Evolutionary conservation across 2,113 vertebrate species (phyloP), one percentile per base, ranked within the genome.

Genomic region (Thryonomys swinderianus): DNA sequence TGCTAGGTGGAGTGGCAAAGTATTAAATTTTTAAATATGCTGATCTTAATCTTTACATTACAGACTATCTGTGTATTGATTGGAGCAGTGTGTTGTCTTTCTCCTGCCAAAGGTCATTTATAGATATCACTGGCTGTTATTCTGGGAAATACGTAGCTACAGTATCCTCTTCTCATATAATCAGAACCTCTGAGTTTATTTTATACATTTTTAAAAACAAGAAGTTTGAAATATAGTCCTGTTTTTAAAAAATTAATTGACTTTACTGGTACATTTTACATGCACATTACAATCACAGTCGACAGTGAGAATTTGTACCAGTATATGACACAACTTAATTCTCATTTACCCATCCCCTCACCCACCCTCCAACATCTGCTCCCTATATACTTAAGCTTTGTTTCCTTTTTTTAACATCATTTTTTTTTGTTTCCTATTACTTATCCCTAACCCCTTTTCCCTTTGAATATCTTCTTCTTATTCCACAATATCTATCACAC

Each of bases 1-100:
- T 98, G 98, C 93, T 98, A 93, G 97, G 98, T 90, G 85, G 91
- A 98, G 95, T 97, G 42, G 92, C 55, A 97, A 97, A 97, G 88
- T 98, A 98, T 98, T 98, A 98, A 97, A 98, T 98, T 98, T 98
- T 98, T 98, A 98, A 98, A 98, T 98, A 98, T 98, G 98, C 96
- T 97, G 97, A 98, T 98, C 92, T 97, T 98, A 98, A 98, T 98
- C 98, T 98, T 98, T 98, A 97, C 96, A 98, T 98, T 98, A 97
- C 55, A 76, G 88, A 83, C 96, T 98, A 95, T 97, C 92, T 89
- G 78, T 61, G 91, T 98, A 99, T 98, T 98, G 98, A 99, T 98
- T 98, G 95, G 37, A 95, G 55, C 90, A 94, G 66, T 83, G 92
- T 93, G 67, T 78, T 97, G 97, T 86, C 96, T 97, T 98, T 95